Evolutionary conservation across 2,797 vertebrate genomes (phyloP).

Genomic region (Apodemus agrarius): DNA sequence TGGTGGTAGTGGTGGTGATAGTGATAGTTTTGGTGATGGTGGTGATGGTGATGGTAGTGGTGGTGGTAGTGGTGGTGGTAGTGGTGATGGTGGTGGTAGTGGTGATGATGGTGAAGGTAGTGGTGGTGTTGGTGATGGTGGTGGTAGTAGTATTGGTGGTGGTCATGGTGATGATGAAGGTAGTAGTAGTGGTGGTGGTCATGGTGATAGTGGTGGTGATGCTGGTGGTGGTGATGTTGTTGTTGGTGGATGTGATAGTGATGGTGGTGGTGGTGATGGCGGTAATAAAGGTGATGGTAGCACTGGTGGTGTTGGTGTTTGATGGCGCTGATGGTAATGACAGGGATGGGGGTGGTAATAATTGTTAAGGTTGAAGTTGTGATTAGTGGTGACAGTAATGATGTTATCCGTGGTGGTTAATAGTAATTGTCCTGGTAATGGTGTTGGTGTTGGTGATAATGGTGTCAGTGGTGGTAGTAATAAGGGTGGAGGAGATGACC

Average conservation of each 20-base stretch:
- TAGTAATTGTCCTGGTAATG: not conserved
- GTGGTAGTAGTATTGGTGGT: accelerated
- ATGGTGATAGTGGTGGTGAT: not conserved
- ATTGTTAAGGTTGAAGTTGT: too few species aligned
- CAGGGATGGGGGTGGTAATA: too few species aligned
- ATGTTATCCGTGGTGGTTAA: too few species aligned
- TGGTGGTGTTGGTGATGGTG: not conserved
- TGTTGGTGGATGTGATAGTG: not conserved
- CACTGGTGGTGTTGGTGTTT: not conserved
- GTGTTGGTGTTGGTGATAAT: not conserved
- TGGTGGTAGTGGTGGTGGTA: accelerated
- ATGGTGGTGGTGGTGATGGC: not conserved
- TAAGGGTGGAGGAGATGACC: not conserved
- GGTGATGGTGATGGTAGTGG: accelerated
- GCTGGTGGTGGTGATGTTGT: too few species aligned
- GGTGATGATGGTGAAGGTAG: not conserved
- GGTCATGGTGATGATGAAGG: not conserved
- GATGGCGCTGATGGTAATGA: not conserved
- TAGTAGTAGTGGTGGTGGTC: accelerated
- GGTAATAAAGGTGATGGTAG: too few species aligned
- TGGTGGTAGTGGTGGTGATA: not conserved
- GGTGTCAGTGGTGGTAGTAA: too few species aligned
- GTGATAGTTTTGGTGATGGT: accelerated
- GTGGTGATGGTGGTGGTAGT: accelerated
- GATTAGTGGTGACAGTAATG: too few species aligned